Percentiles rank a stretch among this genome's conserved stretches.
These are phyloP conservation scores for Fregetta grallaria DNA, from an alignment of 2,113 vertebrate genomes.

Conservation along the genomic window DNA sequence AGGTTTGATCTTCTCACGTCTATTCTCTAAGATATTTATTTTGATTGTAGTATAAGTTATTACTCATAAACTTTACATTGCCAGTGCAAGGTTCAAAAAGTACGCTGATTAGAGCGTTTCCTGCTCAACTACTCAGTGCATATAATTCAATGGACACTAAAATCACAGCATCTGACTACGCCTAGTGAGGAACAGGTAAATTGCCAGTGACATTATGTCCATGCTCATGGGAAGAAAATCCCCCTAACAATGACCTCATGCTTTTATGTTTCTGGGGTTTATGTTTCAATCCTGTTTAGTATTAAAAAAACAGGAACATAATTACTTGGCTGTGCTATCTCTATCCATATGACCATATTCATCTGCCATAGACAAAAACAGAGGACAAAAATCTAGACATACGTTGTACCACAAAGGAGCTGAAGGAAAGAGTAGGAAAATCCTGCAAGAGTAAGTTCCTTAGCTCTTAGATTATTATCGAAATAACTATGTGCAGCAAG, in stretches of 20 bases:
- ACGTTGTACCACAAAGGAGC: background rate
- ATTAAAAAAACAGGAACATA: background rate
- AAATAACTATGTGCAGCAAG: background rate
- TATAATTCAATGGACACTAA: background rate
- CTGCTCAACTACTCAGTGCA: background rate
- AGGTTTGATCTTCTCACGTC: background rate
- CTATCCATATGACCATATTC: background rate
- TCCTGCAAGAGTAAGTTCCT: background rate
- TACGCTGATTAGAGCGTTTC: background rate
- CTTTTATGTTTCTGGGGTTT: background rate
- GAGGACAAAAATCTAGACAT: background rate
- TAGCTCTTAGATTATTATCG: background rate
- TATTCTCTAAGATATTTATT: constrained; percentile 21
- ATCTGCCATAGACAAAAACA: background rate
- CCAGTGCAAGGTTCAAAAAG: background rate
- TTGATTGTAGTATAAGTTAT: background rate
- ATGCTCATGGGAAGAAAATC: background rate
- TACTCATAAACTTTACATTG: constrained; percentile 1
- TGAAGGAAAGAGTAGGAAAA: background rate
- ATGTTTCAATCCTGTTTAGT: background rate
- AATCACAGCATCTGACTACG: background rate
- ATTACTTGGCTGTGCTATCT: background rate
- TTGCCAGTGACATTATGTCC: background rate
- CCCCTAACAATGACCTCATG: background rate
- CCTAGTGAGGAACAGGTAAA: background rate